Conservation (phyloP, 1,140 invertebrate genomes). For the Megalonaias nervosa region DNA sequence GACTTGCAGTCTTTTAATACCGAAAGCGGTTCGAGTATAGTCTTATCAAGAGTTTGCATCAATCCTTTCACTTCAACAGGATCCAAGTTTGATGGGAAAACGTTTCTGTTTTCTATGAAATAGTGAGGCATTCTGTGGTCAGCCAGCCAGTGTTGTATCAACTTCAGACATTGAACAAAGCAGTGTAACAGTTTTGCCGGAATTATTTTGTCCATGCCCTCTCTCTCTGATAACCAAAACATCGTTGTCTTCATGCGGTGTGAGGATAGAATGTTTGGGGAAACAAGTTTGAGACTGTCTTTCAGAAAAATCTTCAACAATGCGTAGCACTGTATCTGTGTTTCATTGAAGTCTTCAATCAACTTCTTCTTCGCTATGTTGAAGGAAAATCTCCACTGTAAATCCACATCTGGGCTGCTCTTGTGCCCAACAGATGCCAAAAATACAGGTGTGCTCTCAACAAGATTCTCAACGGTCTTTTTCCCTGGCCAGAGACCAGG, state of each 20-base stretch:
- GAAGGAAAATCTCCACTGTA: not conserved
- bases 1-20: slow-evolving; percentile 2
- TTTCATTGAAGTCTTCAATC: too few relatives aligned
- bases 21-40: not conserved
- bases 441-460: not conserved
- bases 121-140: slow-evolving; percentile 4
- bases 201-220: too few relatives aligned
- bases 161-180: not conserved
- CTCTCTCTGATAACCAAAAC: too few relatives aligned
- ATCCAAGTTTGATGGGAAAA: not conserved
- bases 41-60: not conserved
- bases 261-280: too few relatives aligned
- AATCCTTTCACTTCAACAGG: not conserved
- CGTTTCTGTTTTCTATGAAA: not conserved
- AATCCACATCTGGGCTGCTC: not conserved
- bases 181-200: not conserved
- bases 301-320: slow-evolving; percentile 2
- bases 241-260: too few relatives aligned
- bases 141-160: not conserved
- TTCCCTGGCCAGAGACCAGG: too few relatives aligned
- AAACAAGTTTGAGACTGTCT: not conserved
- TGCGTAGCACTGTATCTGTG: too few relatives aligned
- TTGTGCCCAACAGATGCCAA: slow-evolving; percentile 3
- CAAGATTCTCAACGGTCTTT: too few relatives aligned
- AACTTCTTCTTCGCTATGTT: not conserved